These are phyloP conservation scores for Oceanodroma leucorhoa DNA, from an alignment of 2,797 vertebrate species.

Conservation along the genomic window DNA sequence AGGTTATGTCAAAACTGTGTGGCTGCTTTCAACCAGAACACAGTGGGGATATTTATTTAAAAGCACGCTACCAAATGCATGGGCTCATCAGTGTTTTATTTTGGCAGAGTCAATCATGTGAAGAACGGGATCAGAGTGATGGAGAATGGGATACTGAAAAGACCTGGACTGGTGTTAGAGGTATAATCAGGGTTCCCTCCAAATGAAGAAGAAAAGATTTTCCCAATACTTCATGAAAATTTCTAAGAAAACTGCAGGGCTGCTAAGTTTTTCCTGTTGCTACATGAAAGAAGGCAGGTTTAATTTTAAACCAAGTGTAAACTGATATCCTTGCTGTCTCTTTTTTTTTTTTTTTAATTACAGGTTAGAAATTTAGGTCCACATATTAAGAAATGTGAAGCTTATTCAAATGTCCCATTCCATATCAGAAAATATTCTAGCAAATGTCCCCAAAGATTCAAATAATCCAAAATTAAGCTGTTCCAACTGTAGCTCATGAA, in stretches of 20 bases:
- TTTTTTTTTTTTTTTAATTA: slow-evolving; percentile 49
- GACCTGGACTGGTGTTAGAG: slow-evolving; percentile 44
- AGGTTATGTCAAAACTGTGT: slow-evolving; percentile 18
- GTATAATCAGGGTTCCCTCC: slow-evolving; percentile 48
- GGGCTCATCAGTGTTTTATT: slow-evolving; percentile 25
- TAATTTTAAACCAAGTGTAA: slow-evolving; percentile 63
- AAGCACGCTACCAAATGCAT: neutral
- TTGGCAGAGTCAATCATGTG: neutral
- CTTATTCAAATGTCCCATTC: neutral
- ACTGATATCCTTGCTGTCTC: slow-evolving; percentile 22
- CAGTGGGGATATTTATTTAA: slow-evolving; percentile 26
- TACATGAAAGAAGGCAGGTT: slow-evolving; percentile 53
- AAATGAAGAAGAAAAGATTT: slow-evolving; percentile 58
- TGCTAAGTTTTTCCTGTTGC: slow-evolving; percentile 58
- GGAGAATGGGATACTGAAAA: slow-evolving; percentile 33
- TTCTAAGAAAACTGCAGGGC: slow-evolving; percentile 56
- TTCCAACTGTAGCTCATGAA: neutral
- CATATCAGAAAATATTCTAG: neutral
- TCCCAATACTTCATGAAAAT: slow-evolving; percentile 42
- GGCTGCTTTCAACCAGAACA: neutral
- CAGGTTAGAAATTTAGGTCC: slow-evolving; percentile 25
- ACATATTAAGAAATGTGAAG: neutral
- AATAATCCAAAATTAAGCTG: neutral
- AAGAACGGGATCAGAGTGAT: slow-evolving; percentile 21
- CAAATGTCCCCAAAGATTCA: neutral